These are phyloP conservation scores for Sesamia inferens DNA, from an alignment of 2,888 invertebrate genomes.

Conservation along the genomic window DNA sequence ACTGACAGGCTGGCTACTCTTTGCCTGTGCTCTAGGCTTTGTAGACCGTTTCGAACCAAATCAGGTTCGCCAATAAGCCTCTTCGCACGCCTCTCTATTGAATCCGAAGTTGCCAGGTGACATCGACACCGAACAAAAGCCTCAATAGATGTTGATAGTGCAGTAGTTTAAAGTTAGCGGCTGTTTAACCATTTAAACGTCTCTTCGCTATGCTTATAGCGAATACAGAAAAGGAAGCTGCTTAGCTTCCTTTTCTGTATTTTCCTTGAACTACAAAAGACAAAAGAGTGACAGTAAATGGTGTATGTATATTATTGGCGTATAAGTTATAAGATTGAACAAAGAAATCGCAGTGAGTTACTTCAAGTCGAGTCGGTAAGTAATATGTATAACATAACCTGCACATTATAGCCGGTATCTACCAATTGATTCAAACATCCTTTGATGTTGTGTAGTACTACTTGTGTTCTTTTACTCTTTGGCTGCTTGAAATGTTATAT, in stretches of 20 bases:
- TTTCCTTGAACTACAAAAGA: constrained; percentile 5
- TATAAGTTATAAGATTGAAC: constrained; percentile 17
- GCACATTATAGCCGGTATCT: constrained; percentile 48
- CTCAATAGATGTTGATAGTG: too few species aligned
- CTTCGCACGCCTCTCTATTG: too few species aligned
- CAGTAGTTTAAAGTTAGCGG: neutral
- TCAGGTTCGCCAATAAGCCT: too few species aligned
- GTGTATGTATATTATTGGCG: constrained; percentile 1
- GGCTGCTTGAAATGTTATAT: neutral
- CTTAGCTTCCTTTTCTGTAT: too few species aligned
- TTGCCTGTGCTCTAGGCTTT: too few species aligned
- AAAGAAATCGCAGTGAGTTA: constrained; percentile 28
- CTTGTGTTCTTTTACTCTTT: constrained; percentile 7
- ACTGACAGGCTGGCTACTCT: too few species aligned
- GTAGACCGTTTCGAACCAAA: too few species aligned
- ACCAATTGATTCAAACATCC: constrained; percentile 26
- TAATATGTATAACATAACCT: constrained; percentile 41
- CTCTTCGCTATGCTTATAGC: too few species aligned
- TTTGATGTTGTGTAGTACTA: constrained; percentile 28
- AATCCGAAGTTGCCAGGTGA: too few species aligned
- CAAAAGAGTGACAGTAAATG: neutral
- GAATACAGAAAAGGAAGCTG: too few species aligned
- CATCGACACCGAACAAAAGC: too few species aligned
- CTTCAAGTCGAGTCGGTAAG: constrained; percentile 29
- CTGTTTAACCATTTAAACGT: neutral